phyloP scores from a whole-genome alignment of 2,888 invertebrate genomes.

The Cheilosia vernalis region DNA sequence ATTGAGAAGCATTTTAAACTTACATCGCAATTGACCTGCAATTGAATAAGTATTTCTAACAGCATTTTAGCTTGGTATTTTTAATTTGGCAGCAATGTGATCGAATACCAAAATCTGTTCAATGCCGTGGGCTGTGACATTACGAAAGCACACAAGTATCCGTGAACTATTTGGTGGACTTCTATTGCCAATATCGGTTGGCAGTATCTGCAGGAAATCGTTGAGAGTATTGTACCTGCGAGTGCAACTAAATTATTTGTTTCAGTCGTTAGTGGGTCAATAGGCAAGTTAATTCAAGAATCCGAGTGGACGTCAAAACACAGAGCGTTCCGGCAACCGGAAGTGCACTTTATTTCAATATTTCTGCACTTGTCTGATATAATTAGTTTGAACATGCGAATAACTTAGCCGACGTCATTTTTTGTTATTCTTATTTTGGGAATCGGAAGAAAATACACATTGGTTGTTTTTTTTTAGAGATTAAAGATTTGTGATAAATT shows the following conservation, averaged over 20 bases:
- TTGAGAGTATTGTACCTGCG: not conserved
- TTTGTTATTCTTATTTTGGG: no score
- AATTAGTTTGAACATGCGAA: not conserved
- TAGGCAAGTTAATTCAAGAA: slow-evolving; percentile 9
- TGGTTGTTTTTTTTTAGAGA: no score
- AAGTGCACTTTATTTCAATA: not conserved
- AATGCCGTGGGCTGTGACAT: slow-evolving; percentile 28
- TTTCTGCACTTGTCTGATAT: not conserved
- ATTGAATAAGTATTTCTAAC: slow-evolving; percentile 20
- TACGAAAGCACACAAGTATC: slow-evolving; percentile 21
- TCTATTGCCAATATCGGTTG: slow-evolving; percentile 50
- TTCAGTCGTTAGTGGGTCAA: not conserved
- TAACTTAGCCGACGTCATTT: not conserved
- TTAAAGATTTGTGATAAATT: no score
- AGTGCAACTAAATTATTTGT: not conserved
- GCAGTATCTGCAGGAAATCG: slow-evolving; percentile 27
- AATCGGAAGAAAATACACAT: no score
- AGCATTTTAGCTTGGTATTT: slow-evolving; percentile 36
- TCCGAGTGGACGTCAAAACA: not conserved
- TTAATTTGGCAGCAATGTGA: slow-evolving; percentile 53
- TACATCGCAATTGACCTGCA: slow-evolving; percentile 54
- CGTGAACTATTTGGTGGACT: slow-evolving; percentile 35
- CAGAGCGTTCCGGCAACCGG: not conserved
- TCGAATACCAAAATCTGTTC: slow-evolving; percentile 40
- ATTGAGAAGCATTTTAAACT: slow-evolving; percentile 12